Percentiles rank a stretch among this genome's conserved stretches.
These are phyloP conservation scores for Carcharodon carcharias DNA, from an alignment of 2,797 vertebrate species.

Conservation along the genomic window DNA sequence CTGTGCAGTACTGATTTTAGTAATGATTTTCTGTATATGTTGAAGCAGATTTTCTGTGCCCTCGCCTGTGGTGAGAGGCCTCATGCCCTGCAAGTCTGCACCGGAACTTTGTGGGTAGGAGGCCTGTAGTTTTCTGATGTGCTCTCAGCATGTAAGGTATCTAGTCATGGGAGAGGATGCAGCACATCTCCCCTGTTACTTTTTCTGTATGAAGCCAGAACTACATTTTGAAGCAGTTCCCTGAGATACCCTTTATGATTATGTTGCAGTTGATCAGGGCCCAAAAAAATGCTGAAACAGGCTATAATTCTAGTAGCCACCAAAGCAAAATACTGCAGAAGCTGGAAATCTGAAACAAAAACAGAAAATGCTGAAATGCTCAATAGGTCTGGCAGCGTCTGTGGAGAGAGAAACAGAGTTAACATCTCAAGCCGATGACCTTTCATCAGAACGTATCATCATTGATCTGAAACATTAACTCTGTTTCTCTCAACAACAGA, in stretches of 20 bases:
- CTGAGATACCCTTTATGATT: not conserved
- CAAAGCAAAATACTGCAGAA: not conserved
- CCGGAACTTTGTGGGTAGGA: conserved; percentile 14
- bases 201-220: not conserved
- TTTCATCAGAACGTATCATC: not conserved
- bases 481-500: not conserved
- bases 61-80: conserved; percentile 8
- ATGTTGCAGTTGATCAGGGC: not conserved
- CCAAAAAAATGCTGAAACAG: not conserved
- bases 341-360: not conserved
- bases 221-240: not conserved
- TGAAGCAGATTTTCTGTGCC: conserved; percentile 12
- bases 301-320: not conserved
- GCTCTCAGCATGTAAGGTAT: not conserved
- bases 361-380: not conserved
- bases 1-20: not conserved
- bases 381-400: not conserved
- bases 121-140: not conserved
- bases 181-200: not conserved
- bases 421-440: not conserved
- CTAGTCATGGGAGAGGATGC: not conserved
- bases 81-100: not conserved
- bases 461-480: not conserved
- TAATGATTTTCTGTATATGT: conserved; percentile 23
- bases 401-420: not conserved